These are phyloP conservation scores for Oplegnathus fasciatus DNA, from an alignment of 2,113 vertebrate species.

Conservation along the genomic window DNA sequence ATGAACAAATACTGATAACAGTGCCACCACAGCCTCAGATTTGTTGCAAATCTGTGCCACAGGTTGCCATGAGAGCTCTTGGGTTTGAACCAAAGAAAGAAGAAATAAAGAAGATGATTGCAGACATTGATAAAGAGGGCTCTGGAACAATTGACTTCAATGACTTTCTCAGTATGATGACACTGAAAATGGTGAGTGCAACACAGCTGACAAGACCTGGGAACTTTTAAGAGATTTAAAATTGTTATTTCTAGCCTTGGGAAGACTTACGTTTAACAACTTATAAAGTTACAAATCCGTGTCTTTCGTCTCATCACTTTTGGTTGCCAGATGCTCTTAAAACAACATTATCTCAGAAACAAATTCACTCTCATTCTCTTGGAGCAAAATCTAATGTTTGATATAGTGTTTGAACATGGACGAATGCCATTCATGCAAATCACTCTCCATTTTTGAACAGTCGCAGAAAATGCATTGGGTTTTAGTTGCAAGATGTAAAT, in stretches of 20 bases:
- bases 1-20: not conserved
- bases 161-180: constrained; percentile 93
- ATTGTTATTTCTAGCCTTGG: not conserved
- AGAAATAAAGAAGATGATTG: constrained; percentile 93
- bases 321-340: not conserved
- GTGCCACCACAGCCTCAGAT: not conserved
- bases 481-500: not conserved
- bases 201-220: not conserved
- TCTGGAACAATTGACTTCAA: constrained; percentile 89
- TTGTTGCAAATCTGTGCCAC: not conserved
- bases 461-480: not conserved
- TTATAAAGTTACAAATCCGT: not conserved
- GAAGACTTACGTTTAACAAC: not conserved
- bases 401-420: not conserved
- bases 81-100: constrained; percentile 98
- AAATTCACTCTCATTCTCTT: not conserved
- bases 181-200: constrained; percentile 91
- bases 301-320: not conserved
- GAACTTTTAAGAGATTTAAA: not conserved
- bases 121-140: constrained; percentile 91
- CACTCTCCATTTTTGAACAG: not conserved
- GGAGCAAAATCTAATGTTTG: not conserved
- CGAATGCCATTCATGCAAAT: not conserved
- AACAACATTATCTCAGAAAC: not conserved
- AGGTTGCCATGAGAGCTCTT: constrained; percentile 95